A percentile compares a stretch with the other conserved stretches of the same genome.
Conservation (phyloP, 2,888 invertebrate genomes). For the Carpatolechia fugitivella region DNA sequence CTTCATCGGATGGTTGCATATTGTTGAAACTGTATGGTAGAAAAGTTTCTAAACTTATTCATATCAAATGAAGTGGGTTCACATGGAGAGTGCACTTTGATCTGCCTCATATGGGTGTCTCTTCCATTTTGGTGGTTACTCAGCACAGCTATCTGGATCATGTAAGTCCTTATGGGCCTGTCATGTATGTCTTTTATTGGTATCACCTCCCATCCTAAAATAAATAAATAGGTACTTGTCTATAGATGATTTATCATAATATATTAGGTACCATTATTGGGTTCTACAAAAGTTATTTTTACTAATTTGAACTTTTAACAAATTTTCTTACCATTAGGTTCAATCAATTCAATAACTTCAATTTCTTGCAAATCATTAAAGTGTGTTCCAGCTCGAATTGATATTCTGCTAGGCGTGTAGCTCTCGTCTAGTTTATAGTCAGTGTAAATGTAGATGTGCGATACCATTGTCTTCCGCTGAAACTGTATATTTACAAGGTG, state of each 20-base stretch:
- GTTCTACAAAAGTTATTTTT: too few species aligned
- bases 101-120: slow-evolving; percentile 98
- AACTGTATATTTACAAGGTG: slow-evolving; percentile 99
- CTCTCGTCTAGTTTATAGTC: slow-evolving; percentile 99
- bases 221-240: neutral
- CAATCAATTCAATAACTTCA: slow-evolving; percentile 94
- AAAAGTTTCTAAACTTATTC: slow-evolving; percentile 87
- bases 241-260: too few species aligned
- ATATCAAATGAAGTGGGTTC: slow-evolving; percentile 82
- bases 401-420: slow-evolving; percentile 97
- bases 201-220: slow-evolving; percentile 94
- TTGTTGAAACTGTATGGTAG: slow-evolving; percentile 89
- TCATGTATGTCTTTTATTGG: slow-evolving; percentile 93
- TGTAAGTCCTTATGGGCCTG: slow-evolving; percentile 94
- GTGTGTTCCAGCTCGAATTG: slow-evolving; percentile 95
- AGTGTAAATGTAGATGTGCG: slow-evolving; percentile 97
- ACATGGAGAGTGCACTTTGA: slow-evolving; percentile 95
- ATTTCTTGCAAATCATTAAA: slow-evolving; percentile 98
- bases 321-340: slow-evolving; percentile 85
- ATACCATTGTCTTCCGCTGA: slow-evolving; percentile 94
- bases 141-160: slow-evolving; percentile 97
- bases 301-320: neutral
- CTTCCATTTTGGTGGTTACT: slow-evolving; percentile 99
- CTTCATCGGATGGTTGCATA: slow-evolving; percentile 88
- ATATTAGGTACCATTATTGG: too few species aligned